Base-by-base conservation (phyloP, 2,797 vertebrate genomes). In the Sitta carolinensis region DNA sequence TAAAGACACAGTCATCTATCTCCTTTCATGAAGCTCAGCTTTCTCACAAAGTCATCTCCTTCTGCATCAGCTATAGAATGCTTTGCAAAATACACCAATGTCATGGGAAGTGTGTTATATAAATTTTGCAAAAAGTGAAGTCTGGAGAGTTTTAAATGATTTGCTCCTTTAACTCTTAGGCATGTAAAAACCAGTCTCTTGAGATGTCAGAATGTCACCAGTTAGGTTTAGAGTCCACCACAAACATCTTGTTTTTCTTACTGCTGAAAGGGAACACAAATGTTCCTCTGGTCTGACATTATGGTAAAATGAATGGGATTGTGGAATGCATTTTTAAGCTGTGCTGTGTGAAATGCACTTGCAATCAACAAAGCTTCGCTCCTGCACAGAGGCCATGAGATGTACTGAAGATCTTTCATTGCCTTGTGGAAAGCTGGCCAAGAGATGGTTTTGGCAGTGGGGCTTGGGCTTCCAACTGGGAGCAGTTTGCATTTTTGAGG, bases 331-430 rank as follows among this genome's bases (percentile, higher is more conserved):
- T 73, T 87, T 81, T 91, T 32, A 50, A 54, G 8, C 32, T 75
- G 43, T 72, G 2, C 9, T n/a, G 10, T 32, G 43, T 51, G 9
- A 85, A 76, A 66, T 13, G 10, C 15, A 29, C 30, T 5, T 45
- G 22, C 20, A 13, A 58, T 73, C 0, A 0, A 29, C 5, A 17
- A 42, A 78, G 26, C 8, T 67, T 51, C 9, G 2, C 13, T 55
- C 55, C 16, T 57, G 10, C 38, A 2, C 11, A 11, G 45, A 72
- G n/a, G 19, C 47, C 10, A 1, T 5, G 21, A 84, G 45, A 27
- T 74, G 47, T 9, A 12, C 30, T 61, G 52, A 9, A 22, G 3
- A 12, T 27, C 29, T 68, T 23, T 26, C 5, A 0, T 2, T 47
- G 43, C 27, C 29, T 34, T 57, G 23, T 38, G 3, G 3, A 52